Percentiles rank a stretch among this genome's conserved stretches.
Conservation (phyloP, 37 sponge, comb jelly and placozoan genomes). For the Haliclona indistincta region DNA sequence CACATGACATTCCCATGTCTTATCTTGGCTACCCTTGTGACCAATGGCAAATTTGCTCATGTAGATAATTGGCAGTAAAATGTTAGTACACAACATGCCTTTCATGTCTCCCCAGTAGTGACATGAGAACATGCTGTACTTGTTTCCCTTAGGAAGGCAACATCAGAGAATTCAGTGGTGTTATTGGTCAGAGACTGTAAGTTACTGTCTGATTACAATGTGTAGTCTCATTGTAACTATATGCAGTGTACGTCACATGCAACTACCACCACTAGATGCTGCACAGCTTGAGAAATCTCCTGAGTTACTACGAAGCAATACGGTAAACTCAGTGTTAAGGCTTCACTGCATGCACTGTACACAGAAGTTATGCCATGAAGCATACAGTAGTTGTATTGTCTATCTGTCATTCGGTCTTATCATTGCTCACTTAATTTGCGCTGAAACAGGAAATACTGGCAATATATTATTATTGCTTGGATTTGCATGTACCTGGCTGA, state of each 20-base stretch:
- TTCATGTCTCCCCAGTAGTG: not conserved
- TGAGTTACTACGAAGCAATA: not conserved
- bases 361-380: not conserved
- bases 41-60: too few species aligned
- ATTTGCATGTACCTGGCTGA: slow-evolving; percentile 7
- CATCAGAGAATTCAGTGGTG: slow-evolving; percentile 21
- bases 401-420: too few species aligned
- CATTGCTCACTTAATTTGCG: too few species aligned
- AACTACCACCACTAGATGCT: slow-evolving; percentile 36
- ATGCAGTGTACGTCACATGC: slow-evolving; percentile 19
- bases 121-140: not conserved
- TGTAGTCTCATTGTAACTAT: not conserved
- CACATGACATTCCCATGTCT: not conserved
- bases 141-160: slow-evolving; percentile 9
- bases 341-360: not conserved
- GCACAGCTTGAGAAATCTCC: not conserved
- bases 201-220: not conserved
- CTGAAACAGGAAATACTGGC: too few species aligned
- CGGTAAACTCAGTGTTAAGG: not conserved
- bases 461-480: too few species aligned
- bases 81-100: too few species aligned
- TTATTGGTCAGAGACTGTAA: slow-evolving; percentile 43
- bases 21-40: not conserved
- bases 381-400: too few species aligned
- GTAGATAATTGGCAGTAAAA: too few species aligned